Percentiles rank a stretch among this genome's conserved stretches.
These are phyloP conservation scores for Piscicola geometra DNA, from an alignment of 2,888 invertebrate genomes.

Conservation along the genomic window DNA sequence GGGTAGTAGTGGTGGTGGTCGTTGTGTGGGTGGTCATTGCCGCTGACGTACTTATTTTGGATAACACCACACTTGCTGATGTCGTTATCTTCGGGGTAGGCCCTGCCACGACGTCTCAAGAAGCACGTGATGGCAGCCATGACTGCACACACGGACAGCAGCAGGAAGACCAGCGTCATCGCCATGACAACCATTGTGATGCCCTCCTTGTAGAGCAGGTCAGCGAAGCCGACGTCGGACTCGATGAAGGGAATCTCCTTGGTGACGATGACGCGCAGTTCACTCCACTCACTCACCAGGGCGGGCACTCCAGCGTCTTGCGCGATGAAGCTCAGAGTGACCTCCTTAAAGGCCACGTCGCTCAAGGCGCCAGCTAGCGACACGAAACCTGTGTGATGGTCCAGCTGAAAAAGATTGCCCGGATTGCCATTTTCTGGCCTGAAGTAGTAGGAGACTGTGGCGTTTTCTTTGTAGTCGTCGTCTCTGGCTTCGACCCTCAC, in stretches of 20 bases:
- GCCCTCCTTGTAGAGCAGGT: slow-evolving; percentile 31
- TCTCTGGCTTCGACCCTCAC: slow-evolving; percentile 28
- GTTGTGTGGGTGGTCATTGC: neutral
- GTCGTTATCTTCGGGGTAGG: neutral
- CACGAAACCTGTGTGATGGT: slow-evolving; percentile 11
- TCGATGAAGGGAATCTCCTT: slow-evolving; percentile 33
- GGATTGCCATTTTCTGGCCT: slow-evolving; percentile 20
- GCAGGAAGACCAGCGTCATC: slow-evolving; percentile 34
- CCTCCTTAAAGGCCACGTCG: slow-evolving; percentile 15
- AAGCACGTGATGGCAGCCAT: slow-evolving; percentile 35
- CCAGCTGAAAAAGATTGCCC: slow-evolving; percentile 23
- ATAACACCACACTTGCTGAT: slow-evolving; percentile 11
- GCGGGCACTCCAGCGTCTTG: slow-evolving; percentile 11
- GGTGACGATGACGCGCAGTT: slow-evolving; percentile 36
- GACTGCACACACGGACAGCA: slow-evolving; percentile 35
- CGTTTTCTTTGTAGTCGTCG: slow-evolving; percentile 28
- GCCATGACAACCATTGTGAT: slow-evolving; percentile 35
- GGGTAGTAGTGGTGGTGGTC: neutral
- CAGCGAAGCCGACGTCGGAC: slow-evolving; percentile 18
- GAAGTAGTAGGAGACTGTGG: slow-evolving; percentile 25
- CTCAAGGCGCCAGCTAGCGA: neutral
- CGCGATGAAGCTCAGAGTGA: slow-evolving; percentile 12
- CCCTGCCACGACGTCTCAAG: slow-evolving; percentile 13
- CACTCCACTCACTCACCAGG: slow-evolving; percentile 2
- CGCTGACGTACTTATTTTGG: slow-evolving; percentile 2